Evolutionary conservation across 2,113 vertebrate genomes (phyloP), one percentile per base, ranked within the genome.

Genomic region (Eulemur rufifrons): DNA sequence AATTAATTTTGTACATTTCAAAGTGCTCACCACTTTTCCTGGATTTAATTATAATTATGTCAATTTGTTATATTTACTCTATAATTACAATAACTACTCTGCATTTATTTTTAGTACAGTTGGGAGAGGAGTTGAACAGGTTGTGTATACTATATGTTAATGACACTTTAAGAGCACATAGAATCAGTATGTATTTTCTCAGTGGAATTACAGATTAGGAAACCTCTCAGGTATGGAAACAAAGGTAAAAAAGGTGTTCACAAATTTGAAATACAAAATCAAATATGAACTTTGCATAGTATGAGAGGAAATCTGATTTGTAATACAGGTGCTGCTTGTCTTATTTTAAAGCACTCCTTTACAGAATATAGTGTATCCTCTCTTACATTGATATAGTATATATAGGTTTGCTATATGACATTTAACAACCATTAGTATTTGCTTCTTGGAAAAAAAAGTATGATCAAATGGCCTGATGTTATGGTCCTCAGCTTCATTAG

Each of bases 51-150:
- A 96, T 97, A 97, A 98, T 98, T 93, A 97, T 92, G 88, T 96
- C 95, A 95, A 98, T 97, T 98, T 98, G 83, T 96, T 98, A 92
- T 96, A 97, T 97, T 98, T 98, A 95, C 83, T 90, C 86, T 97
- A 89, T 97, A 97, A 98, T 97, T 98, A 98, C 76, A 97, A 78
- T 96, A 96, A 91, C 95, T 93, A 34, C 89, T 86, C 64, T 34
- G 95, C 1, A 77, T 94, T 97, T 96, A 61, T 97, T 97, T 97
- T 95, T 97, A 96, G 89, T 74, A 37, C 73, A 91, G 95, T 89
- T 82, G 20, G 56, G 66, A 7, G 50, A 96, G 39, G 59, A 95
- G 52, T 80, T 8, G 56, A 87, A 18, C 0, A 29, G 25, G n/a
- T 95, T 71, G 63, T 90, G 50, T 96, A 91, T 52, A 86, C 86